Conservation (phyloP, 2,797 vertebrate species). For the Halcyon chelicuti region DNA sequence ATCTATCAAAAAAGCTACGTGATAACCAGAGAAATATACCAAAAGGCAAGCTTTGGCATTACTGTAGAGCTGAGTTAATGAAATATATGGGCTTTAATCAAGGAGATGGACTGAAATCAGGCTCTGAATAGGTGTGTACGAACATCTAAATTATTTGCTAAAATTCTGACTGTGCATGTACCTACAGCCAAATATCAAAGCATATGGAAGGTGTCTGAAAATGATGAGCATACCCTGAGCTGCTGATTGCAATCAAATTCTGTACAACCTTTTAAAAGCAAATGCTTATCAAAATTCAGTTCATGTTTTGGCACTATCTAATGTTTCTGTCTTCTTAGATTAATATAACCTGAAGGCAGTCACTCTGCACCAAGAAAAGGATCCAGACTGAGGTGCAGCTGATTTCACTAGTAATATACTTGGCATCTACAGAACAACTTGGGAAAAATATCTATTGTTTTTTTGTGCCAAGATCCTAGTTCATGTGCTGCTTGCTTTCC, state of each 20-base stretch:
- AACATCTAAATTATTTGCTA: constrained; percentile 4
- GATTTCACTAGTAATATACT: background rate
- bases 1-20: background rate
- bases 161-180: constrained; percentile 17
- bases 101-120: constrained; percentile 25
- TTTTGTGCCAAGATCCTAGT: background rate
- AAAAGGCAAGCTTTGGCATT: constrained; percentile 4
- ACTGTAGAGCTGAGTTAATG: background rate
- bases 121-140: background rate
- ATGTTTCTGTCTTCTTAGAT: constrained; percentile 48
- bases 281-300: constrained; percentile 60
- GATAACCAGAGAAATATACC: background rate
- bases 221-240: background rate
- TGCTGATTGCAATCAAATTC: constrained; percentile 64
- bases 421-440: background rate
- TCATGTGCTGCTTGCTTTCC: background rate
- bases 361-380: background rate
- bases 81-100: constrained; percentile 24
- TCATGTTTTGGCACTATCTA: constrained; percentile 20
- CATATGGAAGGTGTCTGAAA: constrained; percentile 10
- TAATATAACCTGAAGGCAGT: constrained; percentile 26
- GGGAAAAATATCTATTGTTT: background rate
- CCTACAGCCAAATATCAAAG: constrained; percentile 45
- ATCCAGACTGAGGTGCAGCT: background rate
- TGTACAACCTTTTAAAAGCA: constrained; percentile 5